Evolutionary conservation across 2,888 invertebrate genomes (phyloP), one percentile per base, ranked within the genome.

Genomic region (Orchestes rusci): DNA sequence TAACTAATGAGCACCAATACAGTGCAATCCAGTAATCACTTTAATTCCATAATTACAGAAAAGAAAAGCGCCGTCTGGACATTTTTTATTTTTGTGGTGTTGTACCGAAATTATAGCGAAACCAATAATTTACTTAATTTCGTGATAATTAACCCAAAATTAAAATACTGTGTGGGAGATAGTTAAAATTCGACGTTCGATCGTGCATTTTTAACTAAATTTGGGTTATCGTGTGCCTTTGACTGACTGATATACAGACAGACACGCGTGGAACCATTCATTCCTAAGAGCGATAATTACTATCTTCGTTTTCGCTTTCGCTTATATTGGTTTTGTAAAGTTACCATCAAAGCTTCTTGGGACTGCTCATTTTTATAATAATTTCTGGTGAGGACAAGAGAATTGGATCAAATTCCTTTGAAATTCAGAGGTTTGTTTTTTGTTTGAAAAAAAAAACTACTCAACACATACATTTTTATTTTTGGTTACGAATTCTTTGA

Each of bases 71-170:
- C 23, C 12, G 28, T 19, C 33, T 43, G 27, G 10, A 16, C 10
- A 10, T 23, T 10, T 23, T 23, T 23, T 23, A 23, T 23, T 23
- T 23, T 23, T 5, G 5, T 23, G 44, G 44, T 44, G 44, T 17
- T 44, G 32, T 44, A 44, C 34, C 29, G 38, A 33, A 33, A n/a
- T 18, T 17, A 23, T 37, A 28, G 17, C 33, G 18, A 28, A 44
- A 38, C 44, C 34, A 16, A 16, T 27, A 44, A 44, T 44, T 44
- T 39, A 39, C 18, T n/a, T 33, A 39, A 44, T 44, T 44, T 32
- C n/a, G 19, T 12, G 38, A 39, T 44, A 44, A 44, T 44, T 33
- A 34, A 13, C 20, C 19, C 5, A 4, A 28, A 44, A 38, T 33
- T 44, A 32, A 28, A 37, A 27, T 19, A 33, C 44, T 17, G 44